Conservation (phyloP, 2,888 invertebrate species). For the Tipula vernalis region DNA sequence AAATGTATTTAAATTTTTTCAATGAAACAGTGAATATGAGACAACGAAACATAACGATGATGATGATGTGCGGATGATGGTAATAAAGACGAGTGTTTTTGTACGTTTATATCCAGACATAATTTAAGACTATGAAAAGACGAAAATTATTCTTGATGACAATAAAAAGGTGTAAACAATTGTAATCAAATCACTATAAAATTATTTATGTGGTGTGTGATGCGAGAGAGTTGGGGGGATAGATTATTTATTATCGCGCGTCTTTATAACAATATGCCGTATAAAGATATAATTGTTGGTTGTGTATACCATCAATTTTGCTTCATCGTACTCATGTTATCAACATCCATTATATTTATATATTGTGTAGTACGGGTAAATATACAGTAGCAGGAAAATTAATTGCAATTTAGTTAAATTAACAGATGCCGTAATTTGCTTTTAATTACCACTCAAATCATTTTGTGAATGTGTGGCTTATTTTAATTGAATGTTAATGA, state of each 20-base stretch:
- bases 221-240: neutral
- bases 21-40: neutral
- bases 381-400: neutral
- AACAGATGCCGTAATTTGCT: neutral
- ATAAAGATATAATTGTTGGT: neutral
- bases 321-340: neutral
- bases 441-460: neutral
- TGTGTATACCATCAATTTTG: neutral
- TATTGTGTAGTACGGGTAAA: neutral
- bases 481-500: neutral
- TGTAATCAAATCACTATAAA: neutral
- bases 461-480: neutral
- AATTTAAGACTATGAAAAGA: neutral
- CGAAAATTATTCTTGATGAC: neutral
- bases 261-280: neutral
- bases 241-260: neutral
- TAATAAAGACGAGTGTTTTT: neutral
- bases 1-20: neutral
- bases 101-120: neutral
- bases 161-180: constrained; percentile 4
- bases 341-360: neutral
- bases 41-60: neutral
- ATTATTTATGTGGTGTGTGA: neutral
- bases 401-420: neutral
- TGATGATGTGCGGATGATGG: neutral